Evolutionary conservation across 2,888 invertebrate genomes (phyloP).

Genomic region (Blera fallax): DNA sequence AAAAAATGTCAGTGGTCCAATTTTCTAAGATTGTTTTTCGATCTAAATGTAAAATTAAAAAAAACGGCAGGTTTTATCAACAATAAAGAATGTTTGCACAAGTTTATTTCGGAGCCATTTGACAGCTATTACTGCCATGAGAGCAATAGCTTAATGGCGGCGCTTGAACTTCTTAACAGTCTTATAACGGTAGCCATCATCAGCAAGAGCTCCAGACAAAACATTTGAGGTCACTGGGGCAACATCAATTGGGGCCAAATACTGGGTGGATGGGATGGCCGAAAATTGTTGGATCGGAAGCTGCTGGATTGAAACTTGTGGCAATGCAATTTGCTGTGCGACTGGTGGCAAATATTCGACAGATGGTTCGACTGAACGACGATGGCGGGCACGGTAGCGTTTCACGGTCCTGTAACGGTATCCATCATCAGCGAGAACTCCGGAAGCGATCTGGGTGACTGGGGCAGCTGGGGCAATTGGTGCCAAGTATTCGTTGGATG

Average conservation of each 20-base stretch:
- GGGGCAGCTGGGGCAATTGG: slow-evolving; percentile 13
- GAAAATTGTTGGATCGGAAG: slow-evolving; percentile 10
- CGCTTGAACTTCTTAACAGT: slow-evolving; percentile 70
- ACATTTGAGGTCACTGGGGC: slow-evolving; percentile 65
- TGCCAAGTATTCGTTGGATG: slow-evolving; percentile 36
- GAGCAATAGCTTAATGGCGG: slow-evolving; percentile 11
- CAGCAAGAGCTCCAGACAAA: slow-evolving; percentile 73
- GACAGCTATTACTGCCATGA: not conserved
- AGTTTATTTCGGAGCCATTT: slow-evolving; percentile 27
- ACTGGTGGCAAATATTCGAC: slow-evolving; percentile 75
- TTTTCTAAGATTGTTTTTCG: no score
- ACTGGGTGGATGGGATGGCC: slow-evolving; percentile 26
- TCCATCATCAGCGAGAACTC: slow-evolving; percentile 63
- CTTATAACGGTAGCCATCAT: slow-evolving; percentile 80
- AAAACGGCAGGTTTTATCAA: not conserved
- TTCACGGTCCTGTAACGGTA: slow-evolving; percentile 42
- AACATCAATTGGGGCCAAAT: not conserved
- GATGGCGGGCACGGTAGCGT: slow-evolving; percentile 67
- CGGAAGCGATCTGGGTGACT: slow-evolving; percentile 33
- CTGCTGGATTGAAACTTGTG: not conserved
- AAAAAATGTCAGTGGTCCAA: not conserved
- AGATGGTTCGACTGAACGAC: slow-evolving; percentile 77
- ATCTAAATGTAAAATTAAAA: not conserved
- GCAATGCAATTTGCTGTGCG: no score
- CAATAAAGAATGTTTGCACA: slow-evolving; percentile 11